These are phyloP conservation scores for Carollia perspicillata DNA, from an alignment of 2,113 vertebrate species.

Conservation along the genomic window DNA sequence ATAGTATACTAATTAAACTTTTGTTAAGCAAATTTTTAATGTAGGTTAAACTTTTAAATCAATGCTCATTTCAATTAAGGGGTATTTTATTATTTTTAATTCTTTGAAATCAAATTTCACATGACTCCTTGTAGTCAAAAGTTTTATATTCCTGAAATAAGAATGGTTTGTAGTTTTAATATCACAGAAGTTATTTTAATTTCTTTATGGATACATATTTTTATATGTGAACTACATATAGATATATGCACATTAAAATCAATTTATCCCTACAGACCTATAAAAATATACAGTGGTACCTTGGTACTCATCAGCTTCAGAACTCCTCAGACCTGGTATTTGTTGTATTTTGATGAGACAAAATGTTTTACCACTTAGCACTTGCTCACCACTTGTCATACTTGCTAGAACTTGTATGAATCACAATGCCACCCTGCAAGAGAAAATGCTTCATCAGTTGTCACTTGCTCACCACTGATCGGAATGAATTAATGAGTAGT, in stretches of 20 bases:
- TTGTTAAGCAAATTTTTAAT: slow-evolving; percentile 8
- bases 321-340: no score
- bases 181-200: not conserved
- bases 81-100: not conserved
- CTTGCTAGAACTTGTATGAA: no score
- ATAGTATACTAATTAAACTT: slow-evolving; percentile 38
- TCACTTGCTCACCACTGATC: no score
- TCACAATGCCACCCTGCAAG: no score
- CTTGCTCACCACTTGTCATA: no score
- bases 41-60: slow-evolving; percentile 34
- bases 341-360: no score
- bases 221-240: not conserved
- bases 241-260: not conserved
- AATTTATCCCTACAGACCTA: not conserved
- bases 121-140: not conserved
- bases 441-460: no score
- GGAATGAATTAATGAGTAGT: no score
- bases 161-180: not conserved
- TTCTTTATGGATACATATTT: not conserved
- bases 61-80: not conserved
- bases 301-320: no score
- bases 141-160: not conserved
- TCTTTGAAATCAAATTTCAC: not conserved
- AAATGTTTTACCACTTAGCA: no score
- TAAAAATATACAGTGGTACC: not conserved